These are phyloP conservation scores for Neodiprion pinetum DNA, from an alignment of 1,140 invertebrate genomes.

Conservation along the genomic window DNA sequence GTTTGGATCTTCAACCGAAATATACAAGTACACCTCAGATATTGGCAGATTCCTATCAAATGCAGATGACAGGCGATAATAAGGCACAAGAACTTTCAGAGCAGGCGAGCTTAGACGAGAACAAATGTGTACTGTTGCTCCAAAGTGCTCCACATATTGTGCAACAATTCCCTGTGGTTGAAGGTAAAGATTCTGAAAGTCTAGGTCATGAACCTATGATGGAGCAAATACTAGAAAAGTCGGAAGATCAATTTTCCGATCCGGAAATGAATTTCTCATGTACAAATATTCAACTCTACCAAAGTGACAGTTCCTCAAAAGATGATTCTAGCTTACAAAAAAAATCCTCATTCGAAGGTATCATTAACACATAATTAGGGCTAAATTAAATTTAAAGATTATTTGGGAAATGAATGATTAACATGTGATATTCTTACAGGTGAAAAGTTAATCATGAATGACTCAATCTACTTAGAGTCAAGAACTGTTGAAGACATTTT, in stretches of 20 bases:
- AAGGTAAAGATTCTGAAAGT: background rate
- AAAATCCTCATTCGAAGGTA: no score
- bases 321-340: no score
- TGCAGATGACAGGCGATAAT: background rate
- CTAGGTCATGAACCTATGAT: background rate
- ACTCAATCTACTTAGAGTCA: background rate
- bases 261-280: no score
- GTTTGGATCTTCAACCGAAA: constrained; percentile 22
- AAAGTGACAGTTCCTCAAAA: no score
- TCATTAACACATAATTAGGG: no score
- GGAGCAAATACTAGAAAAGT: no score
- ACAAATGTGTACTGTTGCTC: no score
- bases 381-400: no score
- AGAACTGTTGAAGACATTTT: constrained; percentile 3
- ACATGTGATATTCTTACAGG: constrained; percentile 16
- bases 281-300: no score
- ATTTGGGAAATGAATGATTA: constrained; percentile 16
- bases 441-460: constrained; percentile 8
- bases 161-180: background rate
- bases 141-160: no score
- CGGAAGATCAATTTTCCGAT: no score
- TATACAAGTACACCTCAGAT: constrained; percentile 37
- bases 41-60: background rate
- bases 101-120: no score
- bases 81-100: constrained; percentile 13